Percentiles rank a stretch among this genome's conserved stretches.
These are phyloP conservation scores for Pyrrhura leucotis DNA, from an alignment of 2,797 vertebrate genomes.

Conservation along the genomic window DNA sequence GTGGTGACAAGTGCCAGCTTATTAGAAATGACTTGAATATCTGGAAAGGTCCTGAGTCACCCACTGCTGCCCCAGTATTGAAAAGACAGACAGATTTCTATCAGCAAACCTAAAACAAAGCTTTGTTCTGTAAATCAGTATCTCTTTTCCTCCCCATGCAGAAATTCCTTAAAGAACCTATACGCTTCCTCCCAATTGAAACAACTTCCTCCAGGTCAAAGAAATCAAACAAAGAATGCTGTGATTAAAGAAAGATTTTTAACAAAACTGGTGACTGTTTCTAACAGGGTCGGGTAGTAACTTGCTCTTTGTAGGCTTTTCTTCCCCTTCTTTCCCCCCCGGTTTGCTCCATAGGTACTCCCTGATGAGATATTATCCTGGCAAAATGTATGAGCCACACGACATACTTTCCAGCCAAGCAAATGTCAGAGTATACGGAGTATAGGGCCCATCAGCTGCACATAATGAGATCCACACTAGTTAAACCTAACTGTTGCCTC, in stretches of 20 bases:
- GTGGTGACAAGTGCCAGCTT: background rate
- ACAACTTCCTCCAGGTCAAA: background rate
- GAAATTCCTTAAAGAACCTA: background rate
- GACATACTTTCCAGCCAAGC: background rate
- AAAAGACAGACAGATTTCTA: background rate
- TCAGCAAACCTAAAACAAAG: background rate
- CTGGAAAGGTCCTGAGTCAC: background rate
- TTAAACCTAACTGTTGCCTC: background rate
- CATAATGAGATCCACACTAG: rapidly evolving
- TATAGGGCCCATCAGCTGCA: background rate
- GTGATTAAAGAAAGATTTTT: background rate
- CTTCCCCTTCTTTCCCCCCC: background rate
- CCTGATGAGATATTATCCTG: background rate
- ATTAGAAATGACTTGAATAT: background rate
- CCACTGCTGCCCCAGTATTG: background rate
- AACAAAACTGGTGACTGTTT: background rate
- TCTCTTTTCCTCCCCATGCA: background rate
- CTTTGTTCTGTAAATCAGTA: background rate
- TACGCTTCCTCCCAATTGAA: background rate
- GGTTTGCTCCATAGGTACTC: background rate
- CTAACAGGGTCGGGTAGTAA: background rate
- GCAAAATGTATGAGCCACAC: background rate
- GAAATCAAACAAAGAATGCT: background rate
- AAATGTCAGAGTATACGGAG: background rate
- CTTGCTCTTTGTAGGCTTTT: background rate